Evolutionary conservation across 2,888 invertebrate genomes (phyloP).

Genomic region (Zygogramma bicolorata): DNA sequence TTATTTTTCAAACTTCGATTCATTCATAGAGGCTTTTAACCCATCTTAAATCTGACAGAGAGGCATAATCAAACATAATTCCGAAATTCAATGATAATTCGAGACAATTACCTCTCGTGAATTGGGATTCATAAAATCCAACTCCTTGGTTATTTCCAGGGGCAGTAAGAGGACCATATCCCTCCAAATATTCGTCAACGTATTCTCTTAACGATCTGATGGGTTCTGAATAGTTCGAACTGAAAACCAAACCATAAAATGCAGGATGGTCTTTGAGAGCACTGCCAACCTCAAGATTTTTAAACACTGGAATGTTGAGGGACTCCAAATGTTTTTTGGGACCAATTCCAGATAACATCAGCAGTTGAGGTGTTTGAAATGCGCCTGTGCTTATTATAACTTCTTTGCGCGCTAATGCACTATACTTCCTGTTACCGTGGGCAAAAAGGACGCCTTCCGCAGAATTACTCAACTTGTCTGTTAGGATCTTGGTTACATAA

Average conservation of each 20-base stretch:
- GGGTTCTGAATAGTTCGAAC: slow-evolving; percentile 40
- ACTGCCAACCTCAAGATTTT: slow-evolving; percentile 45
- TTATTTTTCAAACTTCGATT: no score
- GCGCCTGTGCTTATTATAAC: slow-evolving; percentile 83
- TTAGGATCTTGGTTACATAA: slow-evolving; percentile 72
- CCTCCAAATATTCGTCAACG: slow-evolving; percentile 45
- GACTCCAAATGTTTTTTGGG: slow-evolving; percentile 71
- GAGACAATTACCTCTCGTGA: slow-evolving; percentile 4
- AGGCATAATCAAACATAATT: no score
- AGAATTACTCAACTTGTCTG: slow-evolving; percentile 70
- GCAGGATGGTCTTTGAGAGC: slow-evolving; percentile 45
- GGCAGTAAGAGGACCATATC: slow-evolving; percentile 45
- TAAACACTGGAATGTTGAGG: slow-evolving; percentile 33
- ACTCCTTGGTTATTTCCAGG: slow-evolving; percentile 41
- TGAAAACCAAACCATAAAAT: slow-evolving; percentile 37
- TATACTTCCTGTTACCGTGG: slow-evolving; percentile 69
- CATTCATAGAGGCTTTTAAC: no score
- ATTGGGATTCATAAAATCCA: slow-evolving; percentile 43
- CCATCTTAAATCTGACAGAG: no score
- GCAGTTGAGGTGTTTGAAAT: slow-evolving; percentile 83
- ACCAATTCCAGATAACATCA: slow-evolving; percentile 86
- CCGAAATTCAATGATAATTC: no score
- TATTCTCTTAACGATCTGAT: slow-evolving; percentile 21
- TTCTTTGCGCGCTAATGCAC: slow-evolving; percentile 75
- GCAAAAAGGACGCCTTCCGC: slow-evolving; percentile 79